A percentile compares a stretch with the other conserved stretches of the same genome.
Evolutionary conservation across 2,888 invertebrate species (phyloP).

Genomic region (Dasypolia templi): DNA sequence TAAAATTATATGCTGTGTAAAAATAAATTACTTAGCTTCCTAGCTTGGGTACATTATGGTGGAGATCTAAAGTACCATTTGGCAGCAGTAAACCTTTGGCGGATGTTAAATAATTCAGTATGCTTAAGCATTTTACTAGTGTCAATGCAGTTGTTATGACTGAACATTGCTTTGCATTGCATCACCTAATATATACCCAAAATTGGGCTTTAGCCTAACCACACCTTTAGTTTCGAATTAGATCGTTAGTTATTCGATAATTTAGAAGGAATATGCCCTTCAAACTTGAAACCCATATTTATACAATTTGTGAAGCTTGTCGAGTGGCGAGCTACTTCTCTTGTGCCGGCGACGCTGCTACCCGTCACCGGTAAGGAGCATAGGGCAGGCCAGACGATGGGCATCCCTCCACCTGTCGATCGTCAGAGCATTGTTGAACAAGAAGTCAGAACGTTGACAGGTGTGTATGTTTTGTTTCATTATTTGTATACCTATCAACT

Average conservation of each 20-base stretch:
- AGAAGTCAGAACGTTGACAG: slow-evolving; percentile 45
- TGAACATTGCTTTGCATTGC: not conserved
- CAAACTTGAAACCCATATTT: slow-evolving; percentile 30
- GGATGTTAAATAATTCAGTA: slow-evolving; percentile 1
- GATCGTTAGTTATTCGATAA: not conserved
- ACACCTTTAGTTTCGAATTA: slow-evolving; percentile 2
- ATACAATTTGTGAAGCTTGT: slow-evolving; percentile 31
- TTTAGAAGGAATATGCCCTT: slow-evolving; percentile 13
- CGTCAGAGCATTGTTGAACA: slow-evolving; percentile 51
- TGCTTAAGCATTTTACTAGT: slow-evolving; percentile 10
- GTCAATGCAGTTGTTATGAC: slow-evolving; percentile 5
- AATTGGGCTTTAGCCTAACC: slow-evolving; percentile 1
- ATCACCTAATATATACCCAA: not conserved
- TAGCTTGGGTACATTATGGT: not conserved
- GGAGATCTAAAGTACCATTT: slow-evolving; percentile 4
- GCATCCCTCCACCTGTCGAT: slow-evolving; percentile 49
- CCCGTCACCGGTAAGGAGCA: slow-evolving; percentile 53
- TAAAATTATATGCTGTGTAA: not conserved
- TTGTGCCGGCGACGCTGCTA: slow-evolving; percentile 56
- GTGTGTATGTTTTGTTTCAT: slow-evolving; percentile 7
- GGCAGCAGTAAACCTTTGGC: not conserved
- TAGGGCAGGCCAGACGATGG: slow-evolving; percentile 54
- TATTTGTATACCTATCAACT: not conserved
- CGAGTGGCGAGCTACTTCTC: slow-evolving; percentile 43
- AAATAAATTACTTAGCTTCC: not conserved